Base-by-base conservation (phyloP, 2,113 vertebrate genomes). In the Carlito syrichta region DNA sequence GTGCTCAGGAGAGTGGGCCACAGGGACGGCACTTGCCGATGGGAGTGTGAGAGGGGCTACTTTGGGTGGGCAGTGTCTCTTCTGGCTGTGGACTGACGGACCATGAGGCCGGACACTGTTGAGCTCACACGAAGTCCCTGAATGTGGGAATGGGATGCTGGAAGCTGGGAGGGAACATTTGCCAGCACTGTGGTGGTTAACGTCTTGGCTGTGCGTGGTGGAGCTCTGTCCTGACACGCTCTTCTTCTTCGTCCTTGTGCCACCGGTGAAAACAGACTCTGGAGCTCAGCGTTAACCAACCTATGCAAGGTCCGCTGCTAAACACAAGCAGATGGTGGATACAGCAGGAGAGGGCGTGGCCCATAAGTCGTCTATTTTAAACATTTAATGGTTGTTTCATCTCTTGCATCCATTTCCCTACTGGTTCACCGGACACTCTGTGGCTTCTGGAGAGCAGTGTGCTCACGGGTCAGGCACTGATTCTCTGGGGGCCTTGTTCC, bases 51-150 rank as follows among this genome's bases (percentile, higher is more conserved):
- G 8, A 82, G 30, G 25, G 38, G 63, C 14, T 2, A 14, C 1
- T 5, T 1, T 0, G 0, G 20, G 5, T 11, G 54, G 19, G 19
- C 43, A 5, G 22, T 8, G 27, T 32, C 17, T 12, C 6, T 0
- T n/a, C 82, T 45, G 76, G 86, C 56, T 52, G 63, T 2, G 17
- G 12, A 6, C 58, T 32, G 17, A 43, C 11, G 32, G 71, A 13
- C 0, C 0, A 3, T 0, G 17, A 63, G 76, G 52, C 40, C 2
- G 23, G 30, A 9, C 13, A 13, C 12, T 3, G 2, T 25, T 45
- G 48, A 48, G 9, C n/a, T n/a, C n/a, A n/a, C n/a, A n/a, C n/a
- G n/a, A n/a, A n/a, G n/a, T n/a, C n/a, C n/a, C n/a, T n/a, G 66
- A 30, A 20, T 14, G 22, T 48, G 83, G 35, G 52, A 0, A 0